Evolutionary conservation across 2,888 invertebrate genomes (phyloP), one percentile per base, ranked within the genome.

Genomic region (Podotricha telesiphe): DNA sequence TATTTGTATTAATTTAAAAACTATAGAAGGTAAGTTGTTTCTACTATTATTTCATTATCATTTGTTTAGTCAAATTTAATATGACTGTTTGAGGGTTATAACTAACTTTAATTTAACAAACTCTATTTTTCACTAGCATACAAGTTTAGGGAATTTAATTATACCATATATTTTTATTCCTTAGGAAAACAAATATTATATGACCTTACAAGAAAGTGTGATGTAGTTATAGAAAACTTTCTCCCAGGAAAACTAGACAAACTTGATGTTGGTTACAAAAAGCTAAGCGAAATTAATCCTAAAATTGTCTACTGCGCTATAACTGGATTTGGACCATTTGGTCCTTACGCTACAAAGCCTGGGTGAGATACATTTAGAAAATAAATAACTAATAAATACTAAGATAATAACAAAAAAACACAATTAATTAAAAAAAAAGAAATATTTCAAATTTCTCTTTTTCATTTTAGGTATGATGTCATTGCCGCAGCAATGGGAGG

Each of bases 401-500:
- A n/a, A n/a, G n/a, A n/a, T n/a, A n/a, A n/a, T n/a, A 37, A 37
- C 8, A 10, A 37, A 37, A 37, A 37, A 37, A 37, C 28, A 37
- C 8, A 11, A 48, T 40, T 13, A 15, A n/a, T 11, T 13, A 15
- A 19, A 17, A 34, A 2, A 34, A 8, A 17, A 19, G 5, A 22
- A 22, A 34, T 8, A 22, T 10, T n/a, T n/a, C 4, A n/a, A 28
- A 6, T 17, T 22, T 59, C 8, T 10, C 10, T 56, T 65, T 10
- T 58, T 88, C 88, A 53, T n/a, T n/a, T n/a, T 79, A 93, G 93
- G 2, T 99, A 98, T 87, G 99, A 99, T 91, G 98, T 98, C 0
- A 97, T 99, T 76, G 98, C 98, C 0, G 96, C 98, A 15, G 99
- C 98, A 0, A 94, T 98, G 78, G 99, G 98, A 4, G 99, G 99